Evolutionary conservation across 2,113 vertebrate species (phyloP), one percentile per base, ranked within the genome.

Genomic region (Lepus timidus): DNA sequence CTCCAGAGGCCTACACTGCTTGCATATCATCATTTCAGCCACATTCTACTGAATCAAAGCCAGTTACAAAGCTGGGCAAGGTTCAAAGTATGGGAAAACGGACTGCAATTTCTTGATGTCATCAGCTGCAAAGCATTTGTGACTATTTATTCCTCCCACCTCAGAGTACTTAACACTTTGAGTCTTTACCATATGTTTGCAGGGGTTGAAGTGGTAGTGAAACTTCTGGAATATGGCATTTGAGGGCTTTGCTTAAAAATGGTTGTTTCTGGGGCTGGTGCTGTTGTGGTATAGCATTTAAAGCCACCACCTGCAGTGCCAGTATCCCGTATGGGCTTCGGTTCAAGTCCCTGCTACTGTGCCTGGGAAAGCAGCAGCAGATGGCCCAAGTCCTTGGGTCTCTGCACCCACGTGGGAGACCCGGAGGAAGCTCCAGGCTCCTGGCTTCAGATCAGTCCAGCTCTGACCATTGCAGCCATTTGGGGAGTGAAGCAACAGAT

Each of bases 171-270:
- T 58, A 75, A 73, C 33, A 79, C n/a, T 86, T 79, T 85, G 61
- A 78, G 17, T 17, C 33, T 55, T 93, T 39, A n/a, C 29, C 16
- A 51, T 78, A 27, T 70, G 9, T 23, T 58, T 79, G 4, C 20
- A n/a, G 49, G 16, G 23, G 33, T 5, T 31, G 27, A 49, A 76
- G 12, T 22, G 51, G n/a, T 80, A 70, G 51, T 39, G 25, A 92
- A 84, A 80, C 51, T 87, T 79, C 51, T 20, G 12, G 3, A 67
- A 87, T 65, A 80, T 6, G 14, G 4, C 25, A 52, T 92, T 44
- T 62, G 22, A 68, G 71, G 16, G 12, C 67, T 94, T 90, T 92
- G 61, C 16, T 92, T 93, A 58, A 58, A 58, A 58, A 17, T 58
- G 55, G 55, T 19, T 58, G 55, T 16, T 58, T 58, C 55, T 58